Conservation (phyloP, 1,140 invertebrate species). For the Cotesia vestalis region DNA sequence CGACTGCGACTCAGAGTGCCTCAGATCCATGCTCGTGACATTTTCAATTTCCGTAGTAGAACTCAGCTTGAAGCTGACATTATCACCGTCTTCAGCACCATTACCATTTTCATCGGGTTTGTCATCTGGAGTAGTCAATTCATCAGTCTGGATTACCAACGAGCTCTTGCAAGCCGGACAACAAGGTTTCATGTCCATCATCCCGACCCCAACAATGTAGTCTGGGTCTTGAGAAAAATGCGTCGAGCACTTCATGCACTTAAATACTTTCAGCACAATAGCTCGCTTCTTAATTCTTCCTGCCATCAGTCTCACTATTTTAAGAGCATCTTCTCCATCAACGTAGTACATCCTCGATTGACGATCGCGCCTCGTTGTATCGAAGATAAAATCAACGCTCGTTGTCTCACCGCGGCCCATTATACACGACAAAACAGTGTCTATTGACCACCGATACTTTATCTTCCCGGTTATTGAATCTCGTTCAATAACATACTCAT, state of each 20-base stretch:
- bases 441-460: slow-evolving; percentile 68
- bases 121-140: slow-evolving; percentile 44
- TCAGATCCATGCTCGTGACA: slow-evolving; percentile 36
- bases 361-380: slow-evolving; percentile 68
- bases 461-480: slow-evolving; percentile 65
- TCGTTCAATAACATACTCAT: slow-evolving; percentile 63
- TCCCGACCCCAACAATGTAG: slow-evolving; percentile 50
- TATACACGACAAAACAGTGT: slow-evolving; percentile 68
- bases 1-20: slow-evolving; percentile 59
- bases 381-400: slow-evolving; percentile 71
- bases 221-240: slow-evolving; percentile 69
- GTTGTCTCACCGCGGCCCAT: slow-evolving; percentile 61
- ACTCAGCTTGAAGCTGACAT: slow-evolving; percentile 1
- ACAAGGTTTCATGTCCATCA: slow-evolving; percentile 49
- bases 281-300: slow-evolving; percentile 65
- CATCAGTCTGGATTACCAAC: slow-evolving; percentile 67
- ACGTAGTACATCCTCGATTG: slow-evolving; percentile 69
- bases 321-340: slow-evolving; percentile 68
- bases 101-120: slow-evolving; percentile 45
- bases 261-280: slow-evolving; percentile 66
- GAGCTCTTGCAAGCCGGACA: slow-evolving; percentile 71
- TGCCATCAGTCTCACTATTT: slow-evolving; percentile 65
- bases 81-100: slow-evolving; percentile 19
- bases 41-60: slow-evolving; percentile 32
- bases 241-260: slow-evolving; percentile 72